A percentile compares a stretch with the other conserved stretches of the same genome.
Evolutionary conservation across 2,797 vertebrate genomes (phyloP).

Genomic region (Champsocephalus gunnari): DNA sequence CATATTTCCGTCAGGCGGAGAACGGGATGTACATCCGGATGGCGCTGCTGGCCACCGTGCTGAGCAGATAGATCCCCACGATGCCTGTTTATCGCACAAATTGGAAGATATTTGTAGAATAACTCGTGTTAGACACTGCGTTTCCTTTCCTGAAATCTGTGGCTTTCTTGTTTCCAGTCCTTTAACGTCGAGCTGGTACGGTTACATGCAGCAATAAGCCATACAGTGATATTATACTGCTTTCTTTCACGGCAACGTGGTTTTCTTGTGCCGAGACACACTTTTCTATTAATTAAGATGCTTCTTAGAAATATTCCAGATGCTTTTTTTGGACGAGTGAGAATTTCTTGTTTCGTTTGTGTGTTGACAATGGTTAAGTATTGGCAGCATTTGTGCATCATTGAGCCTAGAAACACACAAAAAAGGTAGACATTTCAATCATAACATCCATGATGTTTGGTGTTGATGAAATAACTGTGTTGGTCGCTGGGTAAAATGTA

Average conservation of each 20-base stretch:
- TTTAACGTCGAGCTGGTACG: neutral
- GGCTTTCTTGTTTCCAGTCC: neutral
- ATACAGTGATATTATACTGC: neutral
- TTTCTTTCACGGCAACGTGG: neutral
- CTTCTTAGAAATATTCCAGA: neutral
- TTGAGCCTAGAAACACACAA: neutral
- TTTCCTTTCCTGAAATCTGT: slow-evolving; percentile 16
- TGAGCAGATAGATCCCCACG: slow-evolving; percentile 82
- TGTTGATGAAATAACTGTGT: neutral
- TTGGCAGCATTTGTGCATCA: neutral
- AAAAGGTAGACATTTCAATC: neutral
- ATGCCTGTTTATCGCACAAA: neutral
- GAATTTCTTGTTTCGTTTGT: neutral
- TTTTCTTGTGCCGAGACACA: slow-evolving; percentile 1
- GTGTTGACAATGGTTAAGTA: neutral
- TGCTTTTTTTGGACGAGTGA: neutral
- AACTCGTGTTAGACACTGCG: neutral
- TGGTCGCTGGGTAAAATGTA: neutral
- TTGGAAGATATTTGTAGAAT: neutral
- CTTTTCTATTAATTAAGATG: neutral
- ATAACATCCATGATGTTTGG: too few relatives aligned
- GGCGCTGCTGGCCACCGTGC: slow-evolving; percentile 93
- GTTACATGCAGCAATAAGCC: neutral
- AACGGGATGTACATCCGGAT: slow-evolving; percentile 98
- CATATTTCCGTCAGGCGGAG: slow-evolving; percentile 97